Base-by-base conservation (phyloP, 2,113 vertebrate species). In the Catharus minimus region DNA sequence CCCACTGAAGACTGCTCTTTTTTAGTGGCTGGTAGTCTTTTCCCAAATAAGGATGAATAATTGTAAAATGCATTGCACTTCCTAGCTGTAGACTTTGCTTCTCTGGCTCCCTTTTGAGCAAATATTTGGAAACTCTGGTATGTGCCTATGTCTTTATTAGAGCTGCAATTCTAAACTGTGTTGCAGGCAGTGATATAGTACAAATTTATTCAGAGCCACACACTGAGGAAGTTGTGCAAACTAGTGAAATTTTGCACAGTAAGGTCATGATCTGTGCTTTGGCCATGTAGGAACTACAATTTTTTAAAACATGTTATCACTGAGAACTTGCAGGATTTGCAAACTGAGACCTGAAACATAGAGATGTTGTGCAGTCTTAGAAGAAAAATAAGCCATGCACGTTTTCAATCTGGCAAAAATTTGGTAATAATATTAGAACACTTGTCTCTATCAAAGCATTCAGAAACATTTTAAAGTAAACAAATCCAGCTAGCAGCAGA, bases 351-450 rank as follows among this genome's bases (percentile, higher is more conserved):
- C 52, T 72, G 61, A 95, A 95, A 95, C 77, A 88, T 44, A 67
- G 47, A 92, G 82, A 89, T 95, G 86, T 90, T 94, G 74, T 92
- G 86, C 79, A 95, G 83, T 91, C 66, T 94, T 76, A 77, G 91
- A 94, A 95, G 88, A 90, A 95, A 95, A 96, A 95, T 86, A 95
- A 96, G 67, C 50, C 53, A 79, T 78, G 92, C 77, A 93, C 46
- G 95, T 93, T 97, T 97, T 96, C 88, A 96, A 87, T 94, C 64
- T 94, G 93, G 91, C 57, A 91, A 96, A 94, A 95, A 95, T 92
- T 95, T 97, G 96, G 92, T 92, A 97, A 82, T 53, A 60, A n/a
- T 41, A 39, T 86, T 83, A 79, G 91, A 96, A 94, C 68, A 39
- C 81, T 95, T 96, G 57, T 92, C 57, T 94, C 93, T 91, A 91